Percentiles rank a stretch among this genome's conserved stretches.
phyloP scores from a whole-genome alignment of 2,113 vertebrate genomes.

The Dasyornis broadbenti region DNA sequence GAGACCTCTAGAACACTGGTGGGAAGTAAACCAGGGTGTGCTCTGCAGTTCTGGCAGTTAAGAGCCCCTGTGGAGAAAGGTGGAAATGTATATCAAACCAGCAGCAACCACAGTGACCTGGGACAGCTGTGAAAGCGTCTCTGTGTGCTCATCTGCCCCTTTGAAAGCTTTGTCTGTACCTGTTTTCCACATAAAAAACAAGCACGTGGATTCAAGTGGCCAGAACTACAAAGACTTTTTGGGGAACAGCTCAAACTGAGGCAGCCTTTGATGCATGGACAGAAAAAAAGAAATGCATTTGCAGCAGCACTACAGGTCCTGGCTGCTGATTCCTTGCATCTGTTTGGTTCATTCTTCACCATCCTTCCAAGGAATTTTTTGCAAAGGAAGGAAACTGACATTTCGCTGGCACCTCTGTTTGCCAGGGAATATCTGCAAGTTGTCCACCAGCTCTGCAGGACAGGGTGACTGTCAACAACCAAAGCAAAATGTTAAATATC shows the following conservation, averaged over 20 bases:
- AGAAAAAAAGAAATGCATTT: neutral
- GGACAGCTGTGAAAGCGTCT: neutral
- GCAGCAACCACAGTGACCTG: neutral
- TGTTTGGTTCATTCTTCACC: neutral
- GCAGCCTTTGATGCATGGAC: neutral
- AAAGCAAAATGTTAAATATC: neutral
- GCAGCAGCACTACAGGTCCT: neutral
- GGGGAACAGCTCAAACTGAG: neutral
- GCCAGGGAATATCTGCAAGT: neutral
- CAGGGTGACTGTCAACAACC: neutral
- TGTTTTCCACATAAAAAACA: neutral
- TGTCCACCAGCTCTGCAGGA: neutral
- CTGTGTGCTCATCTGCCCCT: neutral
- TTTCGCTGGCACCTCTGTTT: neutral
- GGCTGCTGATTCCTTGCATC: neutral
- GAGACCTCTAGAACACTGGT: neutral
- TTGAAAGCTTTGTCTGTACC: neutral
- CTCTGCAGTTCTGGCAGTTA: neutral
- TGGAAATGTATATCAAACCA: neutral
- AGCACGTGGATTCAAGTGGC: rapidly evolving
- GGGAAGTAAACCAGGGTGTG: neutral
- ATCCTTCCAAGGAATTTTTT: neutral
- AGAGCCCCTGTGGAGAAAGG: neutral
- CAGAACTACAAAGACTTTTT: neutral
- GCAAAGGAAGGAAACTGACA: neutral